Conservation (phyloP, 2,113 vertebrate genomes). For the Callaeas wilsoni region DNA sequence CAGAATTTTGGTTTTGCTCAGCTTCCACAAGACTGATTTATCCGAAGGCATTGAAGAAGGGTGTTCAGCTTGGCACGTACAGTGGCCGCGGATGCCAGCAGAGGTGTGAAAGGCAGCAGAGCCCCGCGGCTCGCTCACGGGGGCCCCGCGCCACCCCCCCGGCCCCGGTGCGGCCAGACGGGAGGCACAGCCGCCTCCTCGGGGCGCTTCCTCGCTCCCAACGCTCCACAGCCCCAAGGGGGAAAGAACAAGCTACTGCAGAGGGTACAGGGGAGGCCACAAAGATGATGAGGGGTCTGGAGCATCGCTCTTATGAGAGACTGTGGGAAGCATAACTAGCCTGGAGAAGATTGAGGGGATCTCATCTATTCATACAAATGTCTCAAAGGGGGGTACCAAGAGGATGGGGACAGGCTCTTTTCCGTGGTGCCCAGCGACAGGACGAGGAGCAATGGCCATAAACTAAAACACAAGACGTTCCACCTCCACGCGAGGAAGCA, state of each 20-base stretch:
- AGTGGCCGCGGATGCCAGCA: accelerated
- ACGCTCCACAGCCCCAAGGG: accelerated
- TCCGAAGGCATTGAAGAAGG: accelerated
- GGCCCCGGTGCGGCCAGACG: background rate
- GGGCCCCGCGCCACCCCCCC: background rate
- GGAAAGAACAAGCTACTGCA: too few species aligned
- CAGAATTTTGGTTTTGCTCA: accelerated
- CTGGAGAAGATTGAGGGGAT: too few species aligned
- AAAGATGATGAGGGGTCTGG: background rate
- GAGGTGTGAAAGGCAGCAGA: accelerated
- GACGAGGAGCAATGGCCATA: background rate
- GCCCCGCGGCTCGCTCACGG: background rate
- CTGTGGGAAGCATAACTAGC: background rate
- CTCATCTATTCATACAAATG: too few species aligned
- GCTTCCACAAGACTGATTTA: background rate
- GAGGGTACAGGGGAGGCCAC: background rate
- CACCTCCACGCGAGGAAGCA: background rate
- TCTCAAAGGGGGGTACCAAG: background rate
- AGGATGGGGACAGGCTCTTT: background rate
- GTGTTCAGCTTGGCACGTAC: accelerated
- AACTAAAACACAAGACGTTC: background rate
- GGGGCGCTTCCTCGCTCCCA: background rate
- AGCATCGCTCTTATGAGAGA: background rate
- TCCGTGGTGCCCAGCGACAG: background rate
- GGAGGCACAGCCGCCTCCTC: too few species aligned